Percentiles rank a stretch among this genome's conserved stretches.
Evolutionary conservation across 2,113 vertebrate species (phyloP).

Genomic region (Anoplopoma fimbria): DNA sequence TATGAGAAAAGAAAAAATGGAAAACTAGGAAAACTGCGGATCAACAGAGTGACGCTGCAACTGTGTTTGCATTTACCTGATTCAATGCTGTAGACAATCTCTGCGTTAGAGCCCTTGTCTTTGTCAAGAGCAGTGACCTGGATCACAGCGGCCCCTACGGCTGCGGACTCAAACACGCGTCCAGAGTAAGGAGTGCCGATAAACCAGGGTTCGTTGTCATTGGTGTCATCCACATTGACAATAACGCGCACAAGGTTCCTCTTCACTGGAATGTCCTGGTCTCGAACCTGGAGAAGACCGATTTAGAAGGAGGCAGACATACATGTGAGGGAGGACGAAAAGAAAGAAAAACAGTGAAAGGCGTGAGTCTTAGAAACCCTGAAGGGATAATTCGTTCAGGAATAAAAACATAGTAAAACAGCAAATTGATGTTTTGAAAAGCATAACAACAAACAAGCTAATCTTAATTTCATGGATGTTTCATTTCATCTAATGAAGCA

Average conservation of each 20-base stretch:
- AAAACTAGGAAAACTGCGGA: constrained; percentile 4
- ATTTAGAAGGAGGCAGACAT: constrained; percentile 1
- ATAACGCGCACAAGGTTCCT: constrained; percentile 93
- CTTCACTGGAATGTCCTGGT: constrained; percentile 97
- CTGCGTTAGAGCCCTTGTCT: constrained; percentile 94
- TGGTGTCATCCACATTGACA: constrained; percentile 91
- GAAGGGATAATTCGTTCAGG: not conserved
- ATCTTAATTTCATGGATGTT: constrained; percentile 27
- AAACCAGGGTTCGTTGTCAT: constrained; percentile 96
- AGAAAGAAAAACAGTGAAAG: not conserved
- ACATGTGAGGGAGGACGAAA: not conserved
- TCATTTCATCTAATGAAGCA: constrained; percentile 1
- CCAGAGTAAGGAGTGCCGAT: constrained; percentile 90
- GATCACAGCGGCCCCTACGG: constrained; percentile 90
- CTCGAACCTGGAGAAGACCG: constrained; percentile 87
- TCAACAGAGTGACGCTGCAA: not conserved
- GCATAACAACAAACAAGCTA: not conserved
- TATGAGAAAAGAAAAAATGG: not conserved
- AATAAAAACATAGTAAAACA: not conserved
- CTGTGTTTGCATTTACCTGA: constrained; percentile 87
- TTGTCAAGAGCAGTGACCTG: constrained; percentile 95
- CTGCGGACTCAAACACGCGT: constrained; percentile 92
- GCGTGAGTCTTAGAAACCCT: not conserved
- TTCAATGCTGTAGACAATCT: constrained; percentile 93
- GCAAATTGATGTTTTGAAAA: constrained; percentile 25